Base-by-base conservation (phyloP, 2,113 vertebrate genomes). In the Nycticorax nycticorax region DNA sequence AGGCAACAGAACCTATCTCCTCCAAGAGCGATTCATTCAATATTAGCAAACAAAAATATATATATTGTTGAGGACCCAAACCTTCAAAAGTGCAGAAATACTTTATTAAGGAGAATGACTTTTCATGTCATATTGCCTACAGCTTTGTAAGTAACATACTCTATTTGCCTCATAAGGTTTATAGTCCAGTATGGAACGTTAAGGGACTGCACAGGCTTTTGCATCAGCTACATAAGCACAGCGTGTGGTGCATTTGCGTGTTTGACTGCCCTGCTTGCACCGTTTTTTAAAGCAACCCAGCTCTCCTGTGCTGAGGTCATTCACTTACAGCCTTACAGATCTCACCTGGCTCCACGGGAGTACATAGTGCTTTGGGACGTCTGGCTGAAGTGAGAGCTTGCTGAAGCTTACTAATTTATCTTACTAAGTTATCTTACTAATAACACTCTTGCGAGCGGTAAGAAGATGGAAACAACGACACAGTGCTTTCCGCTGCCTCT, bases 31-130 rank as follows among this genome's bases (percentile, higher is more conserved):
- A 90, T 66, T 89, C 0, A 35, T 63, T 82, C 74, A 68, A 74
- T 85, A 89, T 27, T 66, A 94, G 56, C n/a, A 92, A 95, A 89
- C 48, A 85, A 75, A 92, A 83, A 92, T 77, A 52, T 22, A 26
- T 2, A 41, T 35, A 32, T 50, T 78, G 35, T 32, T 3, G 6
- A 73, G 27, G 13, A 83, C 28, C 8, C 17, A 91, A 83, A 63
- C 14, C 3, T 80, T 87, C 68, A 72, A 85, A 93, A 72, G 21
- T 26, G 27, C 17, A 74, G 16, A 74, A 86, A 77, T 84, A 63
- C 79, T 85, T 76, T 66, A 82, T 62, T 74, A 86, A 72, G 21
- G 37, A 68, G 50, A 81, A 55, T 57, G 16, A 88, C 7, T 50
- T 83, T 83, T 74, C 0, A 1, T n/a, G 74, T 56, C 26, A 4